Percentiles rank a stretch among this genome's conserved stretches.
Evolutionary conservation across 2,797 vertebrate genomes (phyloP).

Genomic region (Delichon dasypus): DNA sequence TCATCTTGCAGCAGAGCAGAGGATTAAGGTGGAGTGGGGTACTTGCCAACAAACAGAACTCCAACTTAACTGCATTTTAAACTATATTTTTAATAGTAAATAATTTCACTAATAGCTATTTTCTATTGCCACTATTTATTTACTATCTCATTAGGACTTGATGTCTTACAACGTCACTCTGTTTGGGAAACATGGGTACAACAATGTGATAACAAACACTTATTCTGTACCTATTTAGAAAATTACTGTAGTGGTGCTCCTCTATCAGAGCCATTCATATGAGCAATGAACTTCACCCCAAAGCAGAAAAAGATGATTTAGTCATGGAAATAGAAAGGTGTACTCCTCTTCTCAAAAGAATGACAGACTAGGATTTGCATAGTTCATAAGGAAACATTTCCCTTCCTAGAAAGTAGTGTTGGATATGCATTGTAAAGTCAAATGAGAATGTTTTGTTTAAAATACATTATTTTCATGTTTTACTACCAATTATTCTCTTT

Average conservation of each 20-base stretch:
- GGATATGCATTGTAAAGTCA: not conserved
- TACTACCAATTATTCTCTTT: not conserved
- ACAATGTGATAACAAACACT: not conserved
- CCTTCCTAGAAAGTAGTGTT: not conserved
- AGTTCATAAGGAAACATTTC: not conserved
- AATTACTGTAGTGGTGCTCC: not conserved
- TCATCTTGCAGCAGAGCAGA: not conserved
- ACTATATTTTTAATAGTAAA: not conserved
- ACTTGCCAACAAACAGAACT: not conserved
- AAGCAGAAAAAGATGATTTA: not conserved
- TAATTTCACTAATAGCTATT: not conserved
- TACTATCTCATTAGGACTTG: not conserved
- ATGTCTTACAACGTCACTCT: not conserved
- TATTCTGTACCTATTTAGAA: not conserved
- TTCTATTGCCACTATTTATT: not conserved
- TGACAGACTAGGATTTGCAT: not conserved
- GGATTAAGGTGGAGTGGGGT: not conserved
- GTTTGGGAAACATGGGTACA: not conserved
- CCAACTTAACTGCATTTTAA: not conserved
- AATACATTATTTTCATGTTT: not conserved
- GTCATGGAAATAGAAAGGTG: not conserved
- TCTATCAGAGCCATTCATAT: not conserved
- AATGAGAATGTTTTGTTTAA: not conserved
- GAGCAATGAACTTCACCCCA: not conserved
- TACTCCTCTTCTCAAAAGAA: not conserved